Base-by-base conservation (phyloP, 2,113 vertebrate genomes). In the Struthio camelus region DNA sequence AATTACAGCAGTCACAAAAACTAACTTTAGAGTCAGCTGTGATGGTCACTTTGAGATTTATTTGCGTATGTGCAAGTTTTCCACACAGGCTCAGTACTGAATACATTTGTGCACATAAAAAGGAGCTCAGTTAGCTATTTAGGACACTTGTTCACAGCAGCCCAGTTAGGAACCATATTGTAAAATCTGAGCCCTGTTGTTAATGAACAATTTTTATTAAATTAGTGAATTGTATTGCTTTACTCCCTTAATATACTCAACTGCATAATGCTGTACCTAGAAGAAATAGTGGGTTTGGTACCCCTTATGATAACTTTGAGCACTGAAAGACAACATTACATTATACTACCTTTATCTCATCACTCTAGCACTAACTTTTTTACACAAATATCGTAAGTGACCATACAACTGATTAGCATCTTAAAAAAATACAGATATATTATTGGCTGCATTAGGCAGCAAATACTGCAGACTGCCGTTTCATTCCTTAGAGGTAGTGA, bases 121-220 rank as follows among this genome's bases (percentile, higher is more conserved):
- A 82, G 10, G 44, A 80, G n/a, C 3, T 10, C 5, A 0, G 0
- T 72, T 46, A 10, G 2, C 22, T 53, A 3, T n/a, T 69, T 61
- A 51, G 34, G 28, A 1, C 1, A 13, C 66, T 48, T 48, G 10
- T 23, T 77, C 14, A 42, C n/a, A 72, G 25, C 40, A 84, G 28
- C 8, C 10, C n/a, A 14, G 22, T 51, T 65, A 85, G 36, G n/a
- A 89, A 15, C 5, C 25, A 38, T 4, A 12, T 61, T 61, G 77
- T 62, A 44, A 80, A 83, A 61, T 65, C 48, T 23, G 14, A 88
- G 32, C 18, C 30, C 11, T 42, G 13, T 38, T 85, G 19, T 2
- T 69, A 51, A 81, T 32, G 84, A 59, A 7, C 10, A 14, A 8
- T 69, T 70, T 67, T 42, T 25, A 64, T 71, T 42, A 50, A 67